These are phyloP conservation scores for Leptopilina boulardi DNA, from an alignment of 1,140 invertebrate genomes.

Conservation along the genomic window DNA sequence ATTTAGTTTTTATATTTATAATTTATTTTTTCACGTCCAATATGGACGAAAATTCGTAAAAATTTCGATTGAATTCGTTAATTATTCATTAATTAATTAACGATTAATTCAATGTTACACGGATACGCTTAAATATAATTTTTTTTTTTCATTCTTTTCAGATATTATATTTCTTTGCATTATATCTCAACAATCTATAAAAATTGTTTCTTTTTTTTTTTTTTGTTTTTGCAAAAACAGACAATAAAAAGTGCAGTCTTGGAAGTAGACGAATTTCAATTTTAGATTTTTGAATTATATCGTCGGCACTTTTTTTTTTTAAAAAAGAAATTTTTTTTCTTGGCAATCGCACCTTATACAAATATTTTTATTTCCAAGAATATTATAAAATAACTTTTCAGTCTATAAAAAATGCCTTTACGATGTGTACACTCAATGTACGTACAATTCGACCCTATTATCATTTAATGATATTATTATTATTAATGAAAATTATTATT, in stretches of 20 bases:
- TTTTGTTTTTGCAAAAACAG: background rate
- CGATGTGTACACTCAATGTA: background rate
- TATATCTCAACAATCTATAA: constrained; percentile 4
- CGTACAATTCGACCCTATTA: constrained; percentile 28
- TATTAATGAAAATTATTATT: too few species aligned
- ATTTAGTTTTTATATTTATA: background rate
- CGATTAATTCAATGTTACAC: background rate
- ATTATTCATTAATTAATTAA: background rate
- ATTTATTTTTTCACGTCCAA: background rate
- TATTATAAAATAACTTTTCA: constrained; percentile 21
- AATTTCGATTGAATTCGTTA: background rate
- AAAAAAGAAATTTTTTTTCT: background rate
- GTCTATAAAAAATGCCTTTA: constrained; percentile 10
- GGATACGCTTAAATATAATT: background rate
- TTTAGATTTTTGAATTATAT: background rate
- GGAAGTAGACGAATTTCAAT: background rate
- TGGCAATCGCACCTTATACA: constrained; percentile 5
- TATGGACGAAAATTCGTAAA: background rate
- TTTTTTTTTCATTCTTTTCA: background rate
- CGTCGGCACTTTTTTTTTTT: background rate
- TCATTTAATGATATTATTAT: background rate
- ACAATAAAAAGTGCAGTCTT: constrained; percentile 15
- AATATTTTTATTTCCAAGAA: background rate
- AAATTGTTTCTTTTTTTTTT: background rate
- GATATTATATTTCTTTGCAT: background rate